These are phyloP conservation scores for Archegozetes longisetosus DNA, from an alignment of 1,140 invertebrate species.

Conservation along the genomic window DNA sequence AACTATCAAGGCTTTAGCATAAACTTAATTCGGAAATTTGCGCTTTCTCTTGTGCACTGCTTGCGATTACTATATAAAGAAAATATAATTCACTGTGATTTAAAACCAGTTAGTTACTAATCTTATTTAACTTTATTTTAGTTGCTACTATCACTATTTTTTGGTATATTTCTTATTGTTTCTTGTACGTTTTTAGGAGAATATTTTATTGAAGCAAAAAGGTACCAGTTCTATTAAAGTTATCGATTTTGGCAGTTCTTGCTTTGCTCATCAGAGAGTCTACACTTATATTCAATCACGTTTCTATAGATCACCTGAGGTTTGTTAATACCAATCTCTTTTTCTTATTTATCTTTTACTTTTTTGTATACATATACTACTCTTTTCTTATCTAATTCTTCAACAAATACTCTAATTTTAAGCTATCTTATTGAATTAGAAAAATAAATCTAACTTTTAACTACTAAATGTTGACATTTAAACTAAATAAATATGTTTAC, in stretches of 20 bases:
- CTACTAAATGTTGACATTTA: too few relatives aligned
- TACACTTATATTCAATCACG: constrained; percentile 99
- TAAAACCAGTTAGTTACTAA: constrained; percentile 47
- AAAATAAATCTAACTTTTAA: too few relatives aligned
- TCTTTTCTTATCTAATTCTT: too few relatives aligned
- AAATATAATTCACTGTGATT: constrained; percentile 98
- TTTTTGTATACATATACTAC: too few relatives aligned
- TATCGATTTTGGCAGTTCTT: constrained; percentile 97
- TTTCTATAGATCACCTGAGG: constrained; percentile 93
- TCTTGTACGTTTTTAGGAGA: constrained; percentile 41
- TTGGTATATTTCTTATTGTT: background rate
- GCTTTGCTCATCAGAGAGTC: constrained; percentile 91
- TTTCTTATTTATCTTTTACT: too few relatives aligned
- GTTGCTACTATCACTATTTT: background rate
- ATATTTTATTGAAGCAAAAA: constrained; percentile 94
- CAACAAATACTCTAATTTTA: too few relatives aligned
- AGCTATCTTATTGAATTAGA: too few relatives aligned
- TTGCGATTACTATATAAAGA: constrained; percentile 87
- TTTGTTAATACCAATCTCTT: too few relatives aligned
- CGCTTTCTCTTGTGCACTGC: constrained; percentile 89
- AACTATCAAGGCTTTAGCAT: constrained; percentile 97
- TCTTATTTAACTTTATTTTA: background rate
- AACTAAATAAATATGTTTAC: too few relatives aligned
- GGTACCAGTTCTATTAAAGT: constrained; percentile 97
- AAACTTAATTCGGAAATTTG: constrained; percentile 92